Percentiles rank a stretch among this genome's conserved stretches.
Evolutionary conservation across 2,113 vertebrate genomes (phyloP).

Genomic region (Oryzias javanicus): DNA sequence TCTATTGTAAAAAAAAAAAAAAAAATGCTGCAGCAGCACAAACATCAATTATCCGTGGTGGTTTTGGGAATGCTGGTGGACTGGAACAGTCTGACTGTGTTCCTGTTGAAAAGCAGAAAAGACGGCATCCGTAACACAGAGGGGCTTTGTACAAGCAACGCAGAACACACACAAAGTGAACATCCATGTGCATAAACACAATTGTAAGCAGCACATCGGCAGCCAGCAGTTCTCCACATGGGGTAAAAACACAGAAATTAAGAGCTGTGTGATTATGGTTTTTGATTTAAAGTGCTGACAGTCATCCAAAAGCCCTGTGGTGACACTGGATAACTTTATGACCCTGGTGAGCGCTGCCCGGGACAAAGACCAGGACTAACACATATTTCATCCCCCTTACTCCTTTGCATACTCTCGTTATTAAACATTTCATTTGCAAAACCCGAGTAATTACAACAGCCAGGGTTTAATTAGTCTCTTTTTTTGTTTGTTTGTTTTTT

Average conservation of each 20-base stretch:
- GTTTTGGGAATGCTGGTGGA: conserved; percentile 26
- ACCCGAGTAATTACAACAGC: neutral
- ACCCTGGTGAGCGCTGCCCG: conserved; percentile 35
- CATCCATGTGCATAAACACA: conserved; percentile 5
- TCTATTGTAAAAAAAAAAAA: conserved; percentile 25
- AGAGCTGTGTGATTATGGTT: conserved; percentile 59
- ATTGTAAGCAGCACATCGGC: conserved; percentile 10
- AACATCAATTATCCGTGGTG: conserved; percentile 29
- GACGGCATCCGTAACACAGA: conserved; percentile 19
- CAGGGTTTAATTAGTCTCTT: conserved; percentile 14
- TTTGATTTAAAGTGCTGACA: conserved; percentile 67
- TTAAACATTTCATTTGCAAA: conserved; percentile 9
- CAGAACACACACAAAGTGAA: conserved; percentile 5
- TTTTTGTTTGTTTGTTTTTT: conserved; percentile 1
- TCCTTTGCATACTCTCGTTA: conserved; percentile 1
- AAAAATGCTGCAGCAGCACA: conserved; percentile 23
- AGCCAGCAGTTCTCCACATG: conserved; percentile 46
- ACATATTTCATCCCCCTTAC: conserved; percentile 26
- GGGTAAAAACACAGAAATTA: conserved; percentile 59
- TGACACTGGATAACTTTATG: conserved; percentile 57
- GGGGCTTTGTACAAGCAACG: conserved; percentile 45
- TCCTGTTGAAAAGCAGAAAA: conserved; percentile 15
- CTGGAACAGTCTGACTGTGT: conserved; percentile 21
- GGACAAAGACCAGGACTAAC: conserved; percentile 52
- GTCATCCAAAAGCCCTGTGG: conserved; percentile 59